Evolutionary conservation across 1,140 invertebrate genomes (phyloP), one percentile per base, ranked within the genome.

Genomic region (Proales similis): DNA sequence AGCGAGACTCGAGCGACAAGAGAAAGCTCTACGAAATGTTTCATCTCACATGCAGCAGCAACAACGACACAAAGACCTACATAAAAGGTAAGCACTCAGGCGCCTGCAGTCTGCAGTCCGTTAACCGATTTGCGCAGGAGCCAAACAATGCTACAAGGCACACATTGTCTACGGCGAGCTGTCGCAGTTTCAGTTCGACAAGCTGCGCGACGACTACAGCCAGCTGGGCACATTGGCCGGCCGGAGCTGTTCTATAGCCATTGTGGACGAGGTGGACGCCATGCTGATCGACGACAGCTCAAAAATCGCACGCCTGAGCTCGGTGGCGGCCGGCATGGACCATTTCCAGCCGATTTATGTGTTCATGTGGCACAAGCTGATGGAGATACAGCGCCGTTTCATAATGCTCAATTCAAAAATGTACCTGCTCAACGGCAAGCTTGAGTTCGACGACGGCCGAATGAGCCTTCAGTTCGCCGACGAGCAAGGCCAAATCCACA

Each of bases 231-330:
- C 47, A 29, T 27, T 48, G 2, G 47, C 22, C 20, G 19, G 22
- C 4, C 14, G 47, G 33, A 30, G 2, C 30, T 48, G 24, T 6
- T 2, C 30, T 5, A 48, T 48, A 48, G 47, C 47, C 5, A 48
- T 48, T 29, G n/a, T 48, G 2, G 47, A 48, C 20, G 47, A 48
- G 20, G 47, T 48, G 1, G 47, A 48, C 33, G n/a, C 4, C 11
- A 48, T 48, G 47, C 20, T 48, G 2, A 48, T 48, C 33, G 47
- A 48, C 33, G 47, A 48, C 20, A 48, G 47, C 20, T 48, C 47
- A 6, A 48, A 48, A 48, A 48, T 48, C 20, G 5, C 47, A 3
- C 22, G 47, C 20, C n/a, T 48, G 2, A 32, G 27, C 17, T 48
- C 47, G 20, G 33, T 32, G 33, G 47, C 26, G 4, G 47, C 47